Base-by-base conservation (phyloP, 2,113 vertebrate species). In the Bombycilla garrulus region DNA sequence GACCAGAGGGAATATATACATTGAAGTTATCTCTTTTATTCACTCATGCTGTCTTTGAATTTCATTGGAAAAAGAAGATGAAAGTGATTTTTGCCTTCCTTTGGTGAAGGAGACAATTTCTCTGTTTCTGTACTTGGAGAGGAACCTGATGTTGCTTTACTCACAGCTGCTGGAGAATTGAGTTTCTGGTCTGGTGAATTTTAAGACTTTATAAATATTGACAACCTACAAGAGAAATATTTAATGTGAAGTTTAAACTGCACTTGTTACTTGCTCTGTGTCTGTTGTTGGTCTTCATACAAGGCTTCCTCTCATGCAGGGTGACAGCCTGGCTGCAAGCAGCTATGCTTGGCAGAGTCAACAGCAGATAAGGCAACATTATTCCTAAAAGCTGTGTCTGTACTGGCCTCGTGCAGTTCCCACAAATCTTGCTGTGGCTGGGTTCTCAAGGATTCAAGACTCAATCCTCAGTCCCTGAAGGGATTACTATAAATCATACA, bases 201-300 rank as follows among this genome's bases (percentile, higher is more conserved):
- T 96, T 85, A 91, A 91, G 81, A 23, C 54, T 92, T 92, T 51
- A 80, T 71, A 93, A 44, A 70, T 93, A 91, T 36, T 95, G 85
- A 93, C 81, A 76, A 1, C 31, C 53, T 73, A 42, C 4, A 5
- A 81, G 42, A 50, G 70, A 83, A 72, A 31, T 56, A 25, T 69
- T 91, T 88, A 17, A n/a, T 54, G 8, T 5, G 24, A 65, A 28
- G 48, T 72, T 77, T 79, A 85, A 89, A 72, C 50, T 79, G 45
- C 38, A 36, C 10, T 82, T 58, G 19, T 69, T 94, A 25, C 50
- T 91, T 90, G 54, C 26, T 51, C 29, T 74, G 28, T 70, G 20
- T 24, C 77, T 91, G 0, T 50, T 72, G 45, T 35, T 76, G 48
- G 22, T 24, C 36, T 79, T 81, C 36, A 24, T 77, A 40, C 11